A percentile compares a stretch with the other conserved stretches of the same genome.
Conservation (phyloP, 1,140 invertebrate genomes). For the Ericerus pela region DNA sequence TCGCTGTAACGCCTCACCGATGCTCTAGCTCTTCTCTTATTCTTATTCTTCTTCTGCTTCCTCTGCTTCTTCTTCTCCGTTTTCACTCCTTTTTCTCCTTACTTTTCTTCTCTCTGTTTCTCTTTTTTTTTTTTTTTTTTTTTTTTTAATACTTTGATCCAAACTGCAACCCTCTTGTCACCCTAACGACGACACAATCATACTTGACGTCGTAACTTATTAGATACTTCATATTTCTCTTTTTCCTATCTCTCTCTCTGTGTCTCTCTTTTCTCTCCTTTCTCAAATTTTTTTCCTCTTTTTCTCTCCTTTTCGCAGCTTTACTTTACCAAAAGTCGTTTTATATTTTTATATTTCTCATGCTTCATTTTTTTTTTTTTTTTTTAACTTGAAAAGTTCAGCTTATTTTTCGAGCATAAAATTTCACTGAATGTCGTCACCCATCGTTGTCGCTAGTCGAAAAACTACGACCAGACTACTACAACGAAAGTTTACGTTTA, state of each 20-base stretch:
- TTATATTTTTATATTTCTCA: conserved; percentile 6
- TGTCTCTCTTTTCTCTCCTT: too few relatives aligned
- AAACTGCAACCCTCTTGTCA: conserved; percentile 10
- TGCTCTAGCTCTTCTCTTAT: background rate
- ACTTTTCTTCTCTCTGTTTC: too few relatives aligned
- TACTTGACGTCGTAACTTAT: conserved; percentile 12
- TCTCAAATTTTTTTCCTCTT: too few relatives aligned
- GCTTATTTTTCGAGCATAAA: conserved; percentile 8
- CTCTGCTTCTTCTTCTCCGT: too few relatives aligned
- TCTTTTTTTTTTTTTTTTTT: too few relatives aligned
- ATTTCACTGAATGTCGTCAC: too few relatives aligned
- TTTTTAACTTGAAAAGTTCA: conserved; percentile 7
- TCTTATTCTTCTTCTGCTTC: too few relatives aligned
- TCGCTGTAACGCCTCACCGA: conserved; percentile 7
- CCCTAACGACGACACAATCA: conserved; percentile 7
- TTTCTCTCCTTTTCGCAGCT: conserved; percentile 5
- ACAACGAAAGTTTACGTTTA: too few relatives aligned
- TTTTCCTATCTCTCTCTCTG: too few relatives aligned
- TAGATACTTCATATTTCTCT: conserved; percentile 11
- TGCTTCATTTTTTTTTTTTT: background rate
- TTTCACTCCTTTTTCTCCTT: too few relatives aligned
- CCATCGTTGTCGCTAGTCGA: too few relatives aligned
- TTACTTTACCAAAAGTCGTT: background rate
- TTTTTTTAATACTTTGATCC: conserved; percentile 11
- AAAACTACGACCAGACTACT: too few relatives aligned